Percentiles rank a stretch among this genome's conserved stretches.
Evolutionary conservation across 2,113 vertebrate species (phyloP).

Genomic region (Macrotus californicus): DNA sequence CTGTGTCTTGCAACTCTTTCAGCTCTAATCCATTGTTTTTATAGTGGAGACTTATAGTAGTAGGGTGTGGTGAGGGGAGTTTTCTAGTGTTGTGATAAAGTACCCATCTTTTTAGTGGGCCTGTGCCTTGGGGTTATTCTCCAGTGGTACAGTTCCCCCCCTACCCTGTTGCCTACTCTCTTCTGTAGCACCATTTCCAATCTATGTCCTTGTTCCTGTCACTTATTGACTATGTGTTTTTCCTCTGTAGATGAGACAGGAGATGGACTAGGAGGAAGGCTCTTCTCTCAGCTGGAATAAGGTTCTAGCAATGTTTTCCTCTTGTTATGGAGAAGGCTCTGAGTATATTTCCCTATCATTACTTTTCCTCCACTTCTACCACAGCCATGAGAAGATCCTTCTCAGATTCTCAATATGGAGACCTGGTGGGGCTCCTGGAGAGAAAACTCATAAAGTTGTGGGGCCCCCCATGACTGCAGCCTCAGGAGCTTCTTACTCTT

Average conservation of each 20-base stretch:
- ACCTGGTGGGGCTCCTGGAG: not conserved
- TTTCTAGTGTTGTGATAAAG: not conserved
- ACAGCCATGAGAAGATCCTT: not conserved
- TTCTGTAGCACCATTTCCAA: not conserved
- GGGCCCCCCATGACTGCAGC: no score
- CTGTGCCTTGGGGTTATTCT: not conserved
- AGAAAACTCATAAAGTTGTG: not conserved
- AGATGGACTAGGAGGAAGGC: not conserved
- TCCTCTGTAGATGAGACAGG: not conserved
- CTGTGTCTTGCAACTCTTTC: not conserved
- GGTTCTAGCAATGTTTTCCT: not conserved
- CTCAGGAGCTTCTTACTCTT: not conserved
- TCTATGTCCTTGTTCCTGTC: not conserved
- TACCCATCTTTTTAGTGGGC: not conserved
- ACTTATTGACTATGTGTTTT: not conserved
- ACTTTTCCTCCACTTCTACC: fast-evolving
- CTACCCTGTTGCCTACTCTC: fast-evolving
- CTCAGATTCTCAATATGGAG: not conserved
- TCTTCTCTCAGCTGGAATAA: not conserved
- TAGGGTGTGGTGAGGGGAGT: not conserved
- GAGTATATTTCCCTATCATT: not conserved
- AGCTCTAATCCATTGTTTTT: not conserved
- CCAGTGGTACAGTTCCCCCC: not conserved
- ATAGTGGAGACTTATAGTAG: not conserved
- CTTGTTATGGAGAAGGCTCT: not conserved